phyloP scores from a whole-genome alignment of 1,140 invertebrate genomes.

The Trachymyrmex septentrionalis region DNA sequence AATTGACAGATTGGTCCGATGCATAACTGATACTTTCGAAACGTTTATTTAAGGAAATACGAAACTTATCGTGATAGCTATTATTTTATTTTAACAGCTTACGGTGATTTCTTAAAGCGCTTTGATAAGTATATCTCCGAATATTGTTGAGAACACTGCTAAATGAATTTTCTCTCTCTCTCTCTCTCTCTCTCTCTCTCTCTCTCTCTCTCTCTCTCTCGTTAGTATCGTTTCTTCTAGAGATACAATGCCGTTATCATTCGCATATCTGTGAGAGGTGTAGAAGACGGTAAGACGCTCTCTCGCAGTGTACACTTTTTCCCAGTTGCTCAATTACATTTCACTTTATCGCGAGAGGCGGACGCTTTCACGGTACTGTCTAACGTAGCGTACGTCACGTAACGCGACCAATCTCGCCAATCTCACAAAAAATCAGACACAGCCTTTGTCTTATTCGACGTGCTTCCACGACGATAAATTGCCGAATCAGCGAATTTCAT shows the following conservation, averaged over 20 bases:
- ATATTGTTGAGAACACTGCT: neutral
- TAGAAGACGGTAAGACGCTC: constrained; percentile 39
- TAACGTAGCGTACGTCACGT: constrained; percentile 18
- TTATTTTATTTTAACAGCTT: neutral
- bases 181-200: too few species aligned
- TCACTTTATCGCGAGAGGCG: constrained; percentile 57
- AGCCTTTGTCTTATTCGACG: neutral
- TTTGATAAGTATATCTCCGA: neutral
- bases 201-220: neutral
- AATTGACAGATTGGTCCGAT: neutral
- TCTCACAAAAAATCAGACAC: constrained; percentile 36
- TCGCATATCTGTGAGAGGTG: constrained; percentile 45
- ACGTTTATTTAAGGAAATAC: neutral
- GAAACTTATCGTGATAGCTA: neutral
- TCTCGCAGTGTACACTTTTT: constrained; percentile 40
- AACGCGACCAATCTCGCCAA: constrained; percentile 23
- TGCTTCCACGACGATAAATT: constrained; percentile 26
- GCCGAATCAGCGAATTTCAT: constrained; percentile 21
- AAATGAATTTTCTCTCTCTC: too few species aligned
- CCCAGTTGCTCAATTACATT: constrained; percentile 58
- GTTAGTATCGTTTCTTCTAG: constrained; percentile 22
- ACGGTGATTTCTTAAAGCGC: neutral
- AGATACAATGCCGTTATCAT: constrained; percentile 11
- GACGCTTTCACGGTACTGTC: constrained; percentile 52
- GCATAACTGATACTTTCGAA: neutral